A percentile compares a stretch with the other conserved stretches of the same genome.
phyloP scores from a whole-genome alignment of 2,113 vertebrate species.

The Pomatostomus ruficeps region DNA sequence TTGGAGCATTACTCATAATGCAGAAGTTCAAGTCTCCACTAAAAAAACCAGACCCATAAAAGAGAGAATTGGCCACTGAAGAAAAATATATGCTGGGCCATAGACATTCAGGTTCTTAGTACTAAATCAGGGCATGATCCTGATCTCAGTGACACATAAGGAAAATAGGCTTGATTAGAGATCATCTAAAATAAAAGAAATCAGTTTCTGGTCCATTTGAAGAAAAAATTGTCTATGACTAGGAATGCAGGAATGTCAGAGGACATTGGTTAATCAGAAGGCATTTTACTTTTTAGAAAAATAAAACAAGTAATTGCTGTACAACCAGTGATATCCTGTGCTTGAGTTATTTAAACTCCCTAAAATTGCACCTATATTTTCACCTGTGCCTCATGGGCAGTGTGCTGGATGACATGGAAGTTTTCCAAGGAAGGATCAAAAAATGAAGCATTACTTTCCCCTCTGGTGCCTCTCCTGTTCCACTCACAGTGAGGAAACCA shows the following conservation, averaged over 20 bases:
- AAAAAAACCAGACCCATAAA: background rate
- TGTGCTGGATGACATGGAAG: background rate
- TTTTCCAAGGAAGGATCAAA: background rate
- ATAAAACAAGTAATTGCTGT: background rate
- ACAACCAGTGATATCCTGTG: background rate
- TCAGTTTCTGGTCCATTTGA: background rate
- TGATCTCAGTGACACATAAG: background rate
- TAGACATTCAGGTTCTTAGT: background rate
- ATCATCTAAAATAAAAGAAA: background rate
- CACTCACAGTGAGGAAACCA: background rate
- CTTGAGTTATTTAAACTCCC: background rate
- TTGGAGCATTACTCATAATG: background rate
- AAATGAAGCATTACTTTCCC: background rate
- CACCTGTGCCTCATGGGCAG: background rate
- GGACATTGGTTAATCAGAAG: background rate
- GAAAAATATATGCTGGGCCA: background rate
- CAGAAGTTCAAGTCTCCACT: background rate
- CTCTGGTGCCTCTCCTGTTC: background rate
- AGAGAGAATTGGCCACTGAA: background rate
- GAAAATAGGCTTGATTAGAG: background rate
- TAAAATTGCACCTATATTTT: background rate
- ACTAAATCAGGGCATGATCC: background rate
- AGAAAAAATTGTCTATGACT: background rate
- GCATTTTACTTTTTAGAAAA: background rate
- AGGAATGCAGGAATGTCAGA: background rate